Conservation (phyloP, 1,140 invertebrate genomes). For the Tyrophagus putrescentiae region DNA sequence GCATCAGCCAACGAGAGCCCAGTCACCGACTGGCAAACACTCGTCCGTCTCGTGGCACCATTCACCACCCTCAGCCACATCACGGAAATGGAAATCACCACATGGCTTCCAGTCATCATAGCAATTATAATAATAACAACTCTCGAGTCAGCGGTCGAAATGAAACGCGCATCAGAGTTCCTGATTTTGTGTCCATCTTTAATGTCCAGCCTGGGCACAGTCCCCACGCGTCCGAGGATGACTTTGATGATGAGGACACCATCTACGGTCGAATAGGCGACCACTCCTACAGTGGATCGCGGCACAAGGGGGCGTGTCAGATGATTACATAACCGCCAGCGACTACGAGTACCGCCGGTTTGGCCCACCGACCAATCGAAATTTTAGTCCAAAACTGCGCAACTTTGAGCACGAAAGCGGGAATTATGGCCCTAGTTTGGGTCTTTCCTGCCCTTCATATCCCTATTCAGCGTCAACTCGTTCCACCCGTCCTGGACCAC, state of each 20-base stretch:
- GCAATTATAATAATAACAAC: too few species aligned
- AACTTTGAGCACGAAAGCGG: not conserved
- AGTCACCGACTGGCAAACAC: too few species aligned
- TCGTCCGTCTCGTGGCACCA: not conserved
- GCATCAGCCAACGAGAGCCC: not conserved
- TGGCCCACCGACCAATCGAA: slow-evolving; percentile 2
- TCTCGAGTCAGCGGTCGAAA: not conserved
- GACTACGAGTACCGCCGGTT: slow-evolving; percentile 5
- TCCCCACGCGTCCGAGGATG: slow-evolving; percentile 9
- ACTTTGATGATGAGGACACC: not conserved
- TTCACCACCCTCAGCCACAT: not conserved
- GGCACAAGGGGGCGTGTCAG: not conserved
- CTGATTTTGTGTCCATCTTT: slow-evolving; percentile 23
- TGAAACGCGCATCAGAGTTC: not conserved
- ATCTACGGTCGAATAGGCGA: slow-evolving; percentile 11
- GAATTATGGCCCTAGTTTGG: not conserved
- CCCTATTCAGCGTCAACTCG: not conserved
- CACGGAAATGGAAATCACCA: too few species aligned
- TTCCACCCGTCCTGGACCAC: not conserved
- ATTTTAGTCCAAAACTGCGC: not conserved
- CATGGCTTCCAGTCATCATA: slow-evolving; percentile 2
- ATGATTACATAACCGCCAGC: slow-evolving; percentile 1
- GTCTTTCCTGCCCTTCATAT: too few species aligned
- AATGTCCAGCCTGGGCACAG: not conserved
- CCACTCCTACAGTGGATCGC: not conserved